Evolutionary conservation across 2,113 vertebrate species (phyloP).

Genomic region (Cepphus grylle): DNA sequence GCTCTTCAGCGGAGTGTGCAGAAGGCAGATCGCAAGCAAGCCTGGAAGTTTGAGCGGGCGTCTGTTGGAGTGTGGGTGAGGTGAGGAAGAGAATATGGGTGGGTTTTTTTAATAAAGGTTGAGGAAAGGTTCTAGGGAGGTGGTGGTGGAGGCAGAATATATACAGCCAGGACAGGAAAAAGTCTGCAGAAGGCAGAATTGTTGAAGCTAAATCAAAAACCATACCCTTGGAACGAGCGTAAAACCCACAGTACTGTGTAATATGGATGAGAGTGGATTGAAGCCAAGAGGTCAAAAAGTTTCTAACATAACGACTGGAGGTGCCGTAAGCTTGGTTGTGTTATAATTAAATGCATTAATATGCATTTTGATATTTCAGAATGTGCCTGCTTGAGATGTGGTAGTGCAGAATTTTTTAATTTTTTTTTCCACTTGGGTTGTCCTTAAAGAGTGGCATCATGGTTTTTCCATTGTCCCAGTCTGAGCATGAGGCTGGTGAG

Average conservation of each 20-base stretch:
- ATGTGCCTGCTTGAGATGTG: not conserved
- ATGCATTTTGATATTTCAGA: not conserved
- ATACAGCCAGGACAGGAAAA: not conserved
- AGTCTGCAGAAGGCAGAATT: not conserved
- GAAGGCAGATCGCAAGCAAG: not conserved
- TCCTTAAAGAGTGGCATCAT: not conserved
- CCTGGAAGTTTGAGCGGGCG: accelerated
- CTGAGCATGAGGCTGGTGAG: not conserved
- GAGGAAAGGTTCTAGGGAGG: not conserved
- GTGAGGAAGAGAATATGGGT: not conserved
- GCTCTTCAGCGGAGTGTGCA: not conserved
- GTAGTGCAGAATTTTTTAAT: not conserved
- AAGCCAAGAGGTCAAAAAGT: not conserved
- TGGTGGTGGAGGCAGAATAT: not conserved
- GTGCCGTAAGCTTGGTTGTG: not conserved
- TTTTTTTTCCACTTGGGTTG: not conserved
- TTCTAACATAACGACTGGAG: not conserved
- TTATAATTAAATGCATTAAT: not conserved
- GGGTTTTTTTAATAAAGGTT: not conserved
- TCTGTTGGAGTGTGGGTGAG: accelerated
- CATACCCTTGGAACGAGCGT: not conserved
- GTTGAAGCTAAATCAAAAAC: not conserved
- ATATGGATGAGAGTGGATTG: not conserved
- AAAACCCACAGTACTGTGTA: not conserved
- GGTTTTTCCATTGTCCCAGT: not conserved